phyloP scores from a whole-genome alignment of 2,888 invertebrate species.

The Ophraella communa region DNA sequence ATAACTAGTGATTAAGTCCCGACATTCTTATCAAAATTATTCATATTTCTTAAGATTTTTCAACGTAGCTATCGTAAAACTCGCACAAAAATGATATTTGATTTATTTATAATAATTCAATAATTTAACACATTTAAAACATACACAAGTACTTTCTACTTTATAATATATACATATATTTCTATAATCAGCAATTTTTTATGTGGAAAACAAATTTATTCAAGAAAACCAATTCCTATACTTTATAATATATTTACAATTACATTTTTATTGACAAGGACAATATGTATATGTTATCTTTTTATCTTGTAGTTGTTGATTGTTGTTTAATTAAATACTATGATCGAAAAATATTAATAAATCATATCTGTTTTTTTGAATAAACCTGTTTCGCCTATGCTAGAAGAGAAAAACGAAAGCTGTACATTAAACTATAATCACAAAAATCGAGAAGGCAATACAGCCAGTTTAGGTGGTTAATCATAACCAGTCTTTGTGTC shows the following conservation, averaged over 20 bases:
- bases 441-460: constrained; percentile 26
- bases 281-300: too few species aligned
- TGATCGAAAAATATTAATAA: too few species aligned
- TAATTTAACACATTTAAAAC: constrained; percentile 5
- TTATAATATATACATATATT: constrained; percentile 16
- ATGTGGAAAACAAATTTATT: neutral
- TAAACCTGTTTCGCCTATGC: neutral
- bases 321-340: too few species aligned
- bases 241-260: constrained; percentile 1
- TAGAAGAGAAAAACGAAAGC: constrained; percentile 35
- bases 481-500: neutral
- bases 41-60: neutral
- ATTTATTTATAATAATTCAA: neutral
- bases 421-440: constrained; percentile 48
- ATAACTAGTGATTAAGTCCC: too few species aligned
- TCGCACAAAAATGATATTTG: neutral
- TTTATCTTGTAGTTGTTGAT: too few species aligned
- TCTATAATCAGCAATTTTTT: constrained; percentile 15
- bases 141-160: constrained; percentile 5
- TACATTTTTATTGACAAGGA: too few species aligned
- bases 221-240: neutral
- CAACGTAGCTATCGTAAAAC: neutral
- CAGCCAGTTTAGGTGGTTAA: neutral
- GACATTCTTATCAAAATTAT: too few species aligned
- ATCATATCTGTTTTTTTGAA: neutral